phyloP scores from a whole-genome alignment of 2,113 vertebrate species.

The Menidia beryllina region DNA sequence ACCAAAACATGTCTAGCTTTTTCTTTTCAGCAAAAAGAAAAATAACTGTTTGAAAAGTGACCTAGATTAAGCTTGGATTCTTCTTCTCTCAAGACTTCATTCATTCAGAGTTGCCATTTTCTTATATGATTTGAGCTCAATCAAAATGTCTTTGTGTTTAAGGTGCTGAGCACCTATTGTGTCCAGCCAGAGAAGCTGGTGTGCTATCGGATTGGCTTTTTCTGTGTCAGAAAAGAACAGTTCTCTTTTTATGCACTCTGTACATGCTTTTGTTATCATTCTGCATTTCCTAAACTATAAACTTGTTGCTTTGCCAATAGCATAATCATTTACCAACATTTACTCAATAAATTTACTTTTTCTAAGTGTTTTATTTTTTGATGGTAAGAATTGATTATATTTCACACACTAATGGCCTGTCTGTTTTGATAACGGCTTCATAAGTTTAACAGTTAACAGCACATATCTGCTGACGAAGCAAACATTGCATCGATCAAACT shows the following conservation, averaged over 20 bases:
- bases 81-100: neutral
- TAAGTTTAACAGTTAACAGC: neutral
- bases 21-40: too few relatives aligned
- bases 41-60: neutral
- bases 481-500: neutral
- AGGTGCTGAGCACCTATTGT: constrained; percentile 78
- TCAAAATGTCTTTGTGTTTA: constrained; percentile 47
- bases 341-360: constrained; percentile 60
- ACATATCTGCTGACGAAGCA: neutral
- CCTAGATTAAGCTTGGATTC: neutral
- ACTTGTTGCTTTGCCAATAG: constrained; percentile 40
- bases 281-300: constrained; percentile 25
- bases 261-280: constrained; percentile 44
- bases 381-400: neutral
- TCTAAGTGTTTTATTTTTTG: constrained; percentile 10
- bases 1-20: too few relatives aligned
- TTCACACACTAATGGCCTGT: neutral
- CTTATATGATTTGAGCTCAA: constrained; percentile 38
- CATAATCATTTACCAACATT: constrained; percentile 28
- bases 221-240: constrained; percentile 57
- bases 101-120: neutral
- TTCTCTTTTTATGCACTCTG: constrained; percentile 40
- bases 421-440: neutral
- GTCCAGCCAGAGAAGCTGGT: constrained; percentile 48
- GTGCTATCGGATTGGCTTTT: constrained; percentile 38